phyloP scores from a whole-genome alignment of 2,797 vertebrate species.

The Labroides dimidiatus region DNA sequence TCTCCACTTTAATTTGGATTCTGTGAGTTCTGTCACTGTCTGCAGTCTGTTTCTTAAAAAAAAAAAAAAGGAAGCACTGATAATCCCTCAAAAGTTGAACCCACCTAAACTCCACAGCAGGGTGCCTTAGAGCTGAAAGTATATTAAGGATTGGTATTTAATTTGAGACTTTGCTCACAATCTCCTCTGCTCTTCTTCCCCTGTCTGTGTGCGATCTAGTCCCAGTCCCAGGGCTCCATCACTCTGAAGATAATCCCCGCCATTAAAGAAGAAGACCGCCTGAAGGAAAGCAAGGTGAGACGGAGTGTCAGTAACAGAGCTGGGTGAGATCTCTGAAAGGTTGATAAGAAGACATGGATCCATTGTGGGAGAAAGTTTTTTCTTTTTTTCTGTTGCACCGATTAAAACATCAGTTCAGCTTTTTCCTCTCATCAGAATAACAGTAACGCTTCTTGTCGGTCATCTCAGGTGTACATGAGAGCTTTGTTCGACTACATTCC shows the following conservation, averaged over 20 bases:
- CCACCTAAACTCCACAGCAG: not conserved
- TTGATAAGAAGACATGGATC: not conserved
- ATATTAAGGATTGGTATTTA: conserved; percentile 26
- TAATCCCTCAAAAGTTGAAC: not conserved
- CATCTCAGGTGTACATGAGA: conserved; percentile 91
- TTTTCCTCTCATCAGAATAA: no score
- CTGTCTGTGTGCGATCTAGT: conserved; percentile 80
- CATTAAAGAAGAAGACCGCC: conserved; percentile 90
- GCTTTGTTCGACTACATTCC: conserved; percentile 96
- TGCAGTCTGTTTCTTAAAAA: not conserved
- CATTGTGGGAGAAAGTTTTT: not conserved
- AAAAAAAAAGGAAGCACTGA: not conserved
- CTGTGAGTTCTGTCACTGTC: not conserved
- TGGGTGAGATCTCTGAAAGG: not conserved
- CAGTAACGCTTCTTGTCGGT: not conserved
- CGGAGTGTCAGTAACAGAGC: not conserved
- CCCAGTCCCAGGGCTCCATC: conserved; percentile 96
- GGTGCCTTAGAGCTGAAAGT: conserved; percentile 4
- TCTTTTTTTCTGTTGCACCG: not conserved
- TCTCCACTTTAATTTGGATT: no score
- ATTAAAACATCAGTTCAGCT: no score
- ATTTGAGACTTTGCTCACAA: conserved; percentile 2
- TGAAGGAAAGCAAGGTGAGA: conserved; percentile 93
- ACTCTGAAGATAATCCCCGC: conserved; percentile 97
- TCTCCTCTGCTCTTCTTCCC: not conserved